phyloP scores from a whole-genome alignment of 2,888 invertebrate species.

The Dusona sp. region DNA sequence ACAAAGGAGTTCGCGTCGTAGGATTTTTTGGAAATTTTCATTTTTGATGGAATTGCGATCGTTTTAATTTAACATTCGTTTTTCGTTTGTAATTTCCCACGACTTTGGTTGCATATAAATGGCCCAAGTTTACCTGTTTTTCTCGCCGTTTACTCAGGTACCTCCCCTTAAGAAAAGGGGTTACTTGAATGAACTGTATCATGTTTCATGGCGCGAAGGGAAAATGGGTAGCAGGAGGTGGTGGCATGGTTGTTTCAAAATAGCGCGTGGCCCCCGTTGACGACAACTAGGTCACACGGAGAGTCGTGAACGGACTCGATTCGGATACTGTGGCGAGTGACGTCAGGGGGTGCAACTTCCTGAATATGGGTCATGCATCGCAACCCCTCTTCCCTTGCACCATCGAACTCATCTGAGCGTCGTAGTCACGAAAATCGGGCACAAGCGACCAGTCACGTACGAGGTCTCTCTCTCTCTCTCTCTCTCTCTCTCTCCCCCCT shows the following conservation, averaged over 20 bases:
- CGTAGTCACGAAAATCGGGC: conserved; percentile 79
- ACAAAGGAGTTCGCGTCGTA: too few relatives aligned
- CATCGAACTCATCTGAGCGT: conserved; percentile 63
- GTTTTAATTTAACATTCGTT: too few relatives aligned
- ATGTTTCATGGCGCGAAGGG: conserved; percentile 77
- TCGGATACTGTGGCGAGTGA: conserved; percentile 76
- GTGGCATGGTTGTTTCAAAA: conserved; percentile 41
- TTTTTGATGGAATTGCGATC: too few relatives aligned
- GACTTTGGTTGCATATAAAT: too few relatives aligned
- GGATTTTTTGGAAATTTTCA: too few relatives aligned
- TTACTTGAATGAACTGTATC: conserved; percentile 81
- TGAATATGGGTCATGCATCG: conserved; percentile 81
- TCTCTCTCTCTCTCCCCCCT: conserved; percentile 1
- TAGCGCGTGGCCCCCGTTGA: conserved; percentile 31
- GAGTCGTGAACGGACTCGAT: conserved; percentile 81
- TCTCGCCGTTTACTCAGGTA: too few relatives aligned
- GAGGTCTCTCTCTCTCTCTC: conserved; percentile 44
- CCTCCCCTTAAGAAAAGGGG: conserved; percentile 11
- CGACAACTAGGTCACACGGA: conserved; percentile 79
- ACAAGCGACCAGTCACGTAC: conserved; percentile 73
- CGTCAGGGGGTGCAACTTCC: conserved; percentile 82
- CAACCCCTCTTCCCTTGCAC: conserved; percentile 34
- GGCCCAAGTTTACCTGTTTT: too few relatives aligned
- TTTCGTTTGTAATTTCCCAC: too few relatives aligned
- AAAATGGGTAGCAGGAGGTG: not conserved